These are phyloP conservation scores for Pheosia gnoma DNA, from an alignment of 2,888 invertebrate species.

Conservation along the genomic window DNA sequence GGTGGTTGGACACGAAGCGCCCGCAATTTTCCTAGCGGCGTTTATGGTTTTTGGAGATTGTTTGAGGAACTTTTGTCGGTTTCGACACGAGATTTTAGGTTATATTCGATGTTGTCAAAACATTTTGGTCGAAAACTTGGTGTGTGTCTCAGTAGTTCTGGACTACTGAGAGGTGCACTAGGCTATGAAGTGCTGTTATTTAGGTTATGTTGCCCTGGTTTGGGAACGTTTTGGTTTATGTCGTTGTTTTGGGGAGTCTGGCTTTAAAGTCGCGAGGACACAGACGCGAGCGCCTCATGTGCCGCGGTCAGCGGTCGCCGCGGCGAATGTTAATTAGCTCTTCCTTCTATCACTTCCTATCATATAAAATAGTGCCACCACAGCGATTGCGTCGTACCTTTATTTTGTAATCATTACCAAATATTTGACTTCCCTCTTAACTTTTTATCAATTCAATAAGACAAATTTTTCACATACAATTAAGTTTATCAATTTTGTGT, in stretches of 20 bases:
- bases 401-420: slow-evolving; percentile 16
- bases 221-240: slow-evolving; percentile 31
- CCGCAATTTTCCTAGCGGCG: slow-evolving; percentile 51
- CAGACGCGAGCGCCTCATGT: slow-evolving; percentile 58
- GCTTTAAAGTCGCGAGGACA: slow-evolving; percentile 40
- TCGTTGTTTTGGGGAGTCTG: slow-evolving; percentile 23
- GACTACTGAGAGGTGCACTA: slow-evolving; percentile 11
- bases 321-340: slow-evolving; percentile 78
- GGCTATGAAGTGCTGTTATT: slow-evolving; percentile 10
- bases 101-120: slow-evolving; percentile 81
- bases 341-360: slow-evolving; percentile 76
- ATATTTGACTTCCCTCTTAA: slow-evolving; percentile 2
- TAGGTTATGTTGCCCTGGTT: slow-evolving; percentile 16
- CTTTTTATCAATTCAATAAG: background rate
- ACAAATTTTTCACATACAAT: slow-evolving; percentile 5
- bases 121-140: slow-evolving; percentile 50
- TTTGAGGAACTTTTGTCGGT: slow-evolving; percentile 59
- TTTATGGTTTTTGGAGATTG: slow-evolving; percentile 54
- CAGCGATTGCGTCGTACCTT: slow-evolving; percentile 25
- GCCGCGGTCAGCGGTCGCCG: slow-evolving; percentile 62
- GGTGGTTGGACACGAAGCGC: slow-evolving; percentile 65
- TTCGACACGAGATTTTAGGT: slow-evolving; percentile 81
- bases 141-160: slow-evolving; percentile 27
- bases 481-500: slow-evolving; percentile 31
- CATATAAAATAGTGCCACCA: slow-evolving; percentile 44